A percentile compares a stretch with the other conserved stretches of the same genome.
Conservation (phyloP, 2,113 vertebrate genomes). For the Corythoichthys haematopterus region DNA sequence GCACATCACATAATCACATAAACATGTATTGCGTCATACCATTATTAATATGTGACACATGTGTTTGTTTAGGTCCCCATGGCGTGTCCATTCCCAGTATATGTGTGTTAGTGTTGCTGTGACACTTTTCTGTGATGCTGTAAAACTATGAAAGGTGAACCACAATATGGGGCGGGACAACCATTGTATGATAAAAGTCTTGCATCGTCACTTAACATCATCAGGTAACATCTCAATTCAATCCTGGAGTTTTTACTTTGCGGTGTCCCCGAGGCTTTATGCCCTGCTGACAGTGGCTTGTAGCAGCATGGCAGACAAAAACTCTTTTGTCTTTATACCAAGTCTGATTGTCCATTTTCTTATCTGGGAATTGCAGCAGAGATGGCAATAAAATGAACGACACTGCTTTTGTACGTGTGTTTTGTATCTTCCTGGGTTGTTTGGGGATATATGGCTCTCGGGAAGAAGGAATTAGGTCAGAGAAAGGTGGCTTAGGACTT, state of each 20-base stretch:
- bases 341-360: slow-evolving; percentile 56
- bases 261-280: slow-evolving; percentile 25
- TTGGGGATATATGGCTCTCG: slow-evolving; percentile 40
- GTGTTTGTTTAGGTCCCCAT: no score
- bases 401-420: slow-evolving; percentile 42
- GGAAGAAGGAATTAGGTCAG: slow-evolving; percentile 20
- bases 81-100: no score
- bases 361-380: slow-evolving; percentile 47
- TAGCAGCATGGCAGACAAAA: slow-evolving; percentile 38
- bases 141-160: not conserved
- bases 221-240: not conserved
- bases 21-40: no score
- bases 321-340: slow-evolving; percentile 43
- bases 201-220: not conserved
- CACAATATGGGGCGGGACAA: not conserved
- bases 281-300: slow-evolving; percentile 28
- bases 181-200: not conserved
- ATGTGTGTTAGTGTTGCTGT: no score
- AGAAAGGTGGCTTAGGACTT: slow-evolving; percentile 33
- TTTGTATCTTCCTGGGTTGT: slow-evolving; percentile 38
- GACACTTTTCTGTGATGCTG: not conserved
- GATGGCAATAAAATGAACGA: slow-evolving; percentile 48
- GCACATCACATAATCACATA: no score
- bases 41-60: no score
- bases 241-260: slow-evolving; percentile 1